These are phyloP conservation scores for Acrocephalus kingi DNA, from an alignment of 2,113 vertebrate species.

Conservation along the genomic window DNA sequence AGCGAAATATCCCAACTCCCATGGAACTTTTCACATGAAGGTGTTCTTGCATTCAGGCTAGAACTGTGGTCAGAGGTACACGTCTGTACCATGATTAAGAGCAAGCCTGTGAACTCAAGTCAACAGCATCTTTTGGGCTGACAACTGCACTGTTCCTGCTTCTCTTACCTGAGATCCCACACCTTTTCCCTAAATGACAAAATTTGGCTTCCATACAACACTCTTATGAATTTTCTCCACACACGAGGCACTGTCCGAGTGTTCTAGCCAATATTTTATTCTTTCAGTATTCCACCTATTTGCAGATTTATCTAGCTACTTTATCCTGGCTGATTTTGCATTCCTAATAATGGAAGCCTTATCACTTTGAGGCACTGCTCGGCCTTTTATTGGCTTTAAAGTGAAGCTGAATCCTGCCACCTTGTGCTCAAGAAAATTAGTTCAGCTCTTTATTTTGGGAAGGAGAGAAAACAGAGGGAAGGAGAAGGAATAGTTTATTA, in stretches of 20 bases:
- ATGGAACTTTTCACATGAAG: neutral
- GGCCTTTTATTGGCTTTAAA: neutral
- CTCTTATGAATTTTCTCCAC: neutral
- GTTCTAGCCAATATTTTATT: neutral
- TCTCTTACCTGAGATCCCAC: neutral
- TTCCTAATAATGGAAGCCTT: neutral
- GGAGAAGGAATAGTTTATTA: neutral
- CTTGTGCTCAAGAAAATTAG: slow-evolving; percentile 66
- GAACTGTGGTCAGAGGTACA: neutral
- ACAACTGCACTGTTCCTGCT: neutral
- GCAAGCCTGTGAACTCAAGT: neutral
- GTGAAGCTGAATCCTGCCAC: slow-evolving; percentile 68
- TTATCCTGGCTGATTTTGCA: slow-evolving; percentile 40
- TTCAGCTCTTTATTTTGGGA: neutral
- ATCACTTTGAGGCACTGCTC: neutral
- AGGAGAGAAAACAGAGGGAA: neutral
- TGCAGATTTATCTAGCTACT: neutral
- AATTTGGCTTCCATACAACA: neutral
- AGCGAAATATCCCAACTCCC: neutral
- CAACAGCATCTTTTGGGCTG: neutral
- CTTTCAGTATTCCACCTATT: neutral
- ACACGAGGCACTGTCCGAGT: accelerated
- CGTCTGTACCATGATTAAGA: accelerated
- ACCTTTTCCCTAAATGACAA: neutral
- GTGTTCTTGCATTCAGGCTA: neutral